A percentile compares a stretch with the other conserved stretches of the same genome.
Evolutionary conservation across 1,140 invertebrate species (phyloP).

Genomic region (Andricus grossulariae): DNA sequence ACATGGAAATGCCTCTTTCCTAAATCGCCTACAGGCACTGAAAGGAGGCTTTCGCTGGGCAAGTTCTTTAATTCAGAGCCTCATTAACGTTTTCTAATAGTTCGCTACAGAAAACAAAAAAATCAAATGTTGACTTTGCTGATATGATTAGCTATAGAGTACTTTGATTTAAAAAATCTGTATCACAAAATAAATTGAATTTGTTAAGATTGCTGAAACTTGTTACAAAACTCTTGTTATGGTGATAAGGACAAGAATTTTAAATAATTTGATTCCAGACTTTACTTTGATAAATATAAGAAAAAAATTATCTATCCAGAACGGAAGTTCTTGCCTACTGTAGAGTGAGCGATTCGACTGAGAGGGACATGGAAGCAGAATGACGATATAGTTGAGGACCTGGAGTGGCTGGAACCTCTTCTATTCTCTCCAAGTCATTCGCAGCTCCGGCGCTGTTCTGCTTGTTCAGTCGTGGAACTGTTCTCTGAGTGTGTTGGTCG

Average conservation of each 20-base stretch:
- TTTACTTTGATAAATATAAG: background rate
- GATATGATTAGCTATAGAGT: too few relatives aligned
- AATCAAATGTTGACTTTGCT: too few relatives aligned
- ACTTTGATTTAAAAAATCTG: too few relatives aligned
- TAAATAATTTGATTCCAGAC: background rate
- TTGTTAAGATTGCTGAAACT: too few relatives aligned
- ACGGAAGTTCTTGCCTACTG: conserved; percentile 48
- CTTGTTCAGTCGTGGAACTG: conserved; percentile 77
- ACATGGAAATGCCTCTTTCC: too few relatives aligned
- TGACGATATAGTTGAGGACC: conserved; percentile 62
- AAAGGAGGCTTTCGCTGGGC: too few relatives aligned
- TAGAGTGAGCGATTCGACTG: conserved; percentile 72
- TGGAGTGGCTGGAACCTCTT: conserved; percentile 78
- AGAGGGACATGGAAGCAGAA: conserved; percentile 71
- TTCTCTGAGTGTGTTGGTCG: conserved; percentile 52
- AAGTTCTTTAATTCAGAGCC: too few relatives aligned
- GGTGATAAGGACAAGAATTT: background rate
- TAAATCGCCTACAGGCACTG: too few relatives aligned
- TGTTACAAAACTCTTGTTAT: too few relatives aligned
- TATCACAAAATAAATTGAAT: too few relatives aligned
- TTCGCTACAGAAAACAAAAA: too few relatives aligned
- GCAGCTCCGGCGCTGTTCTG: conserved; percentile 84
- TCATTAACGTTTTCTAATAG: too few relatives aligned
- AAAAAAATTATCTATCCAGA: background rate
- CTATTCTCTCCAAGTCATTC: conserved; percentile 83